A percentile compares a stretch with the other conserved stretches of the same genome.
Conservation (phyloP, 2,888 invertebrate species). For the Caenorhabditis sulstoni region DNA sequence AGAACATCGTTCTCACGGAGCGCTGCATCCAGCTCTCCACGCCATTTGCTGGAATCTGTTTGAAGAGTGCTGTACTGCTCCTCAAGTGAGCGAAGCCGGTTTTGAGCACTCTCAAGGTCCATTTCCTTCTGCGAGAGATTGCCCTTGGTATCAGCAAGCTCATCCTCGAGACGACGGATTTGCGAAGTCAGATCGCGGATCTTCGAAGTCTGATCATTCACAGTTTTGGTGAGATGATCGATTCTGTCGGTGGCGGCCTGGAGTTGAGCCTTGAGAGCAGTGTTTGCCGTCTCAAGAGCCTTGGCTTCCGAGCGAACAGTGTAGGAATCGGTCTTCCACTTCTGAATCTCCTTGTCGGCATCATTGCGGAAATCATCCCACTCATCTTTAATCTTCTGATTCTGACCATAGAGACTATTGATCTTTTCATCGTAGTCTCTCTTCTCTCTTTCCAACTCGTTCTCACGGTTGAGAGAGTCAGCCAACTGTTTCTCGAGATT, state of each 20-base stretch:
- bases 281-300: constrained; percentile 75
- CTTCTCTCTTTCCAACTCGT: constrained; percentile 77
- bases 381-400: constrained; percentile 78
- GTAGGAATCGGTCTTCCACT: constrained; percentile 79
- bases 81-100: constrained; percentile 74
- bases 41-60: constrained; percentile 71
- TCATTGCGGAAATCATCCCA: constrained; percentile 75
- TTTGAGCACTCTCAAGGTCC: constrained; percentile 76
- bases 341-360: constrained; percentile 79
- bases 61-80: constrained; percentile 75
- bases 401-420: constrained; percentile 68
- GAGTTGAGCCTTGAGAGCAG: constrained; percentile 77
- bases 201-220: constrained; percentile 76
- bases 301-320: constrained; percentile 77
- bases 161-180: constrained; percentile 79
- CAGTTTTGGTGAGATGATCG: constrained; percentile 77
- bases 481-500: constrained; percentile 76
- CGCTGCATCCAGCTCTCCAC: constrained; percentile 68
- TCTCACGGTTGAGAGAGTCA: constrained; percentile 77
- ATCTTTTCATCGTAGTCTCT: constrained; percentile 80
- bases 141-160: constrained; percentile 73
- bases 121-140: constrained; percentile 72
- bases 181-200: constrained; percentile 78
- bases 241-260: constrained; percentile 75
- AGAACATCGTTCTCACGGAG: constrained; percentile 75